Conservation (phyloP, 2,888 invertebrate genomes). For the Thymelicus sylvestris region DNA sequence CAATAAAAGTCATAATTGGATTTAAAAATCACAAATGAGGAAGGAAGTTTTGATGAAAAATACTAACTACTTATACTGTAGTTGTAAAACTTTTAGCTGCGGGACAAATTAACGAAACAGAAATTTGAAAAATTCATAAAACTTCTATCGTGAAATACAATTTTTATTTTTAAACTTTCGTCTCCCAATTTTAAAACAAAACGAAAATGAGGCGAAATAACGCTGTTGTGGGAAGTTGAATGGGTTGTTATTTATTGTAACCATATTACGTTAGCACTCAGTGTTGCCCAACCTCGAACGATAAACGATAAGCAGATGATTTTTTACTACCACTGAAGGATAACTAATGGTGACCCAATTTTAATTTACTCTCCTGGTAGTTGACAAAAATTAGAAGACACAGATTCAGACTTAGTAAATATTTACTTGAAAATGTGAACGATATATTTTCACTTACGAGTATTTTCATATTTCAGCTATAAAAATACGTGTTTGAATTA, state of each 20-base stretch:
- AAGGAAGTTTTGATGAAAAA: too few relatives aligned
- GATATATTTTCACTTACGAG: too few relatives aligned
- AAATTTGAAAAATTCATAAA: slow-evolving; percentile 4
- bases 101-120: not conserved
- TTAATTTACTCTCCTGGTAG: too few relatives aligned
- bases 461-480: too few relatives aligned
- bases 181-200: slow-evolving; percentile 15
- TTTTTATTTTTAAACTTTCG: slow-evolving; percentile 16
- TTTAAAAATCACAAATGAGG: too few relatives aligned
- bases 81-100: not conserved
- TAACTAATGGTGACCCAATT: too few relatives aligned
- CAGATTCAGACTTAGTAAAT: too few relatives aligned
- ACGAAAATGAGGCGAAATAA: slow-evolving; percentile 3
- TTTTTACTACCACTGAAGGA: too few relatives aligned
- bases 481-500: too few relatives aligned
- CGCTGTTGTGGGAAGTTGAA: slow-evolving; percentile 1
- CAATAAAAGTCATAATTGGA: too few relatives aligned
- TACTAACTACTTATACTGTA: not conserved
- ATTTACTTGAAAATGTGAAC: too few relatives aligned
- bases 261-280: not conserved
- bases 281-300: not conserved
- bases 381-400: too few relatives aligned
- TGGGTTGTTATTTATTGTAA: slow-evolving; percentile 1
- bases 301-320: not conserved
- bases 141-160: not conserved